These are phyloP conservation scores for Meriones psammophilus DNA, from an alignment of 2,797 vertebrate species.

Conservation along the genomic window DNA sequence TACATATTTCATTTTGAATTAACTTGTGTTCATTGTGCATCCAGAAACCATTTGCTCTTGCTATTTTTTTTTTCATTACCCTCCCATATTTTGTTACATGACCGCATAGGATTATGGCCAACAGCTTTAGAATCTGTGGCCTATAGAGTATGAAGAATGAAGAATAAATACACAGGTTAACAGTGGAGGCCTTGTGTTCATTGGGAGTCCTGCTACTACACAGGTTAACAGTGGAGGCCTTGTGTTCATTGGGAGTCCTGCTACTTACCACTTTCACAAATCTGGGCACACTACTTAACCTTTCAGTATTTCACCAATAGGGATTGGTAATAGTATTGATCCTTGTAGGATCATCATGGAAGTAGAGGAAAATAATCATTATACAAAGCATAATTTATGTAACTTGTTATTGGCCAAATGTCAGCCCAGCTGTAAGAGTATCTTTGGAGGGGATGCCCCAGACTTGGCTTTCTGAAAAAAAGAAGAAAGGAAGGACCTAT, in stretches of 20 bases:
- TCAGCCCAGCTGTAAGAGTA: background rate
- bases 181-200: background rate
- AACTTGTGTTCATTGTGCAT: background rate
- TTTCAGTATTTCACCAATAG: background rate
- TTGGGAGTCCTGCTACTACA: background rate
- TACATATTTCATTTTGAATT: background rate
- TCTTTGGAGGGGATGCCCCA: background rate
- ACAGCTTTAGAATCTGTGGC: background rate
- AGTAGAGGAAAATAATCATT: background rate
- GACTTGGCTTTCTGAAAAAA: background rate
- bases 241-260: background rate
- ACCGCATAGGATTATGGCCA: too few relatives aligned
- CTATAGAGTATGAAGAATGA: slow-evolving; percentile 6
- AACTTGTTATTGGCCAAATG: background rate
- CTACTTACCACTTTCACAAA: background rate
- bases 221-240: background rate
- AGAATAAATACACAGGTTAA: slow-evolving; percentile 31
- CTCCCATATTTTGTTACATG: background rate
- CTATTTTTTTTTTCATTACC: background rate
- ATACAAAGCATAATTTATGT: slow-evolving; percentile 19
- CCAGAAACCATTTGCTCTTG: background rate
- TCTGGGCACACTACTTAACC: background rate
- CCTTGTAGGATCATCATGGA: background rate
- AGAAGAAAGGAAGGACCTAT: background rate
- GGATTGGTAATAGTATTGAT: slow-evolving; percentile 34